Percentiles rank a stretch among this genome's conserved stretches.
phyloP scores from a whole-genome alignment of 2,113 vertebrate genomes.

The Uria aalge region DNA sequence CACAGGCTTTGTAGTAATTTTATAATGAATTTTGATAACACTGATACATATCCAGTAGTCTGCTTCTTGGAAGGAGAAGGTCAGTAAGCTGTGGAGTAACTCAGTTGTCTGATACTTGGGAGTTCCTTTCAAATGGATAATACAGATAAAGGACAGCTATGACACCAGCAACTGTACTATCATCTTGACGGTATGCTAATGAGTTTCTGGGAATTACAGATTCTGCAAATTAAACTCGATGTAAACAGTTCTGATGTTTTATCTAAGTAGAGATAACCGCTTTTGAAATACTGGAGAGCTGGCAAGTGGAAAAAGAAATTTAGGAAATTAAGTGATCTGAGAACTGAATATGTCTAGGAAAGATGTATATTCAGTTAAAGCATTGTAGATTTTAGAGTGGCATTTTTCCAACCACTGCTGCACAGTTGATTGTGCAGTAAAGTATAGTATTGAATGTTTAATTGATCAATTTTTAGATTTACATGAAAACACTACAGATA shows the following conservation, averaged over 20 bases:
- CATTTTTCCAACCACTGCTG: neutral
- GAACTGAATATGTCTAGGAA: neutral
- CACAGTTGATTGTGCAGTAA: neutral
- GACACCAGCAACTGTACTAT: neutral
- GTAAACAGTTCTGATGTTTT: neutral
- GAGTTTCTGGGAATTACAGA: neutral
- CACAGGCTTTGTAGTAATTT: neutral
- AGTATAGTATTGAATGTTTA: neutral
- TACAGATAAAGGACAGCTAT: neutral
- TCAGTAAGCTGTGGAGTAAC: neutral
- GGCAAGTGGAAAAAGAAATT: neutral
- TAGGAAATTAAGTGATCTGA: neutral
- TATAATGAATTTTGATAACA: neutral
- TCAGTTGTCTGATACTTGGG: neutral
- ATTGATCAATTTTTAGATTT: neutral
- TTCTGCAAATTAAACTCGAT: neutral
- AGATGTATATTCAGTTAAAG: neutral
- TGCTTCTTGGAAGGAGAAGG: neutral
- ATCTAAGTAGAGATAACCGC: neutral
- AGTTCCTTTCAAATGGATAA: neutral
- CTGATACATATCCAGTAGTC: neutral
- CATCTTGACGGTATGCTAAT: neutral
- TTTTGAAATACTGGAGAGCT: neutral
- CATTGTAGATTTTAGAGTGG: neutral
- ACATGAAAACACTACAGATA: neutral